Evolutionary conservation across 2,888 invertebrate genomes (phyloP).

Genomic region (Oegoconia quadripuncta): DNA sequence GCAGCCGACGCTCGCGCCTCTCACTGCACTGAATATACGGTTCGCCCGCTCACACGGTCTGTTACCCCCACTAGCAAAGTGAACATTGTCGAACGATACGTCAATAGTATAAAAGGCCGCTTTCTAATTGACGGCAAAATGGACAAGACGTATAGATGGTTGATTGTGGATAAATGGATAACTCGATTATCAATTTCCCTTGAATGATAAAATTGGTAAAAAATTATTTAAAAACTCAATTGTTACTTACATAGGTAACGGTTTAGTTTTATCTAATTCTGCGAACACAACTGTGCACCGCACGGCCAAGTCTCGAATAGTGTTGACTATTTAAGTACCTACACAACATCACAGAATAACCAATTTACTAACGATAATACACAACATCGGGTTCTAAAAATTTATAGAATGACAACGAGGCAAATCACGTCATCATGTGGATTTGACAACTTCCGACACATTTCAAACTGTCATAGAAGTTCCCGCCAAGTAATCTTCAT

Average conservation of each 20-base stretch:
- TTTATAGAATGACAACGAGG: too few relatives aligned
- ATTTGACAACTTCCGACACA: too few relatives aligned
- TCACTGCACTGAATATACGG: slow-evolving; percentile 41
- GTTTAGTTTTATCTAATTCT: too few relatives aligned
- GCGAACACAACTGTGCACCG: too few relatives aligned
- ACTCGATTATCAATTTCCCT: background rate
- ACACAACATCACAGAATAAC: too few relatives aligned
- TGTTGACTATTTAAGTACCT: too few relatives aligned
- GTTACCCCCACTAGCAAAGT: slow-evolving; percentile 52
- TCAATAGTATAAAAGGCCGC: slow-evolving; percentile 9
- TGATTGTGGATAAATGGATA: background rate
- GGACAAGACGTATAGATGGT: background rate
- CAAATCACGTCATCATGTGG: too few relatives aligned
- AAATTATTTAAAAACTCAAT: background rate
- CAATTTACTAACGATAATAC: too few relatives aligned
- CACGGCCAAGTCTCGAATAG: too few relatives aligned
- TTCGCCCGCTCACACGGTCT: slow-evolving; percentile 54
- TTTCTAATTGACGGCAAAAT: slow-evolving; percentile 7
- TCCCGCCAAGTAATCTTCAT: too few relatives aligned
- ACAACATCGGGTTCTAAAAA: too few relatives aligned
- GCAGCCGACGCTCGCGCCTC: slow-evolving; percentile 68
- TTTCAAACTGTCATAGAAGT: too few relatives aligned
- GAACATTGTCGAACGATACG: slow-evolving; percentile 39
- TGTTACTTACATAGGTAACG: background rate
- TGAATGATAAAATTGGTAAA: background rate